Evolutionary conservation across 2,797 vertebrate species (phyloP), one percentile per base, ranked within the genome.

Genomic region (Florisuga fusca): DNA sequence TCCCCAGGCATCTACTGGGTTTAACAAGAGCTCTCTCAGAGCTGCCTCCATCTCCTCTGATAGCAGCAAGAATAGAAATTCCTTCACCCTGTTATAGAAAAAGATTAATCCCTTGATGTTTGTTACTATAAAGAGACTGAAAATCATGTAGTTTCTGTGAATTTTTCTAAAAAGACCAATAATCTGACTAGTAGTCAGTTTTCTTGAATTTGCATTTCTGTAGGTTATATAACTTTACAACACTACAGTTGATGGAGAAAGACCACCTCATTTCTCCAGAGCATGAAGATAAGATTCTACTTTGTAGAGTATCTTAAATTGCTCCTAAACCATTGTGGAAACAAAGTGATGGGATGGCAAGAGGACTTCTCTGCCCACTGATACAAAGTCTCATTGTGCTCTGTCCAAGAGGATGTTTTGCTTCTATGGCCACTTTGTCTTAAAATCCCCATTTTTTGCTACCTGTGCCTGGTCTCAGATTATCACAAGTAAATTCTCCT

Each of bases 21-120:
- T 83, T 66, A 46, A 64, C 45, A 84, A 61, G 46, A 54, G 7
- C 43, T 61, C 10, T n/a, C 18, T 50, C 34, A 83, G 29, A 66
- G 14, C 23, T 77, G 22, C 45, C 41, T 89, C 36, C 14, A 5
- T 69, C n/a, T 84, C 18, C 43, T 69, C 16, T 71, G 34, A 41
- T 3, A 6, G 15, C 51, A 80, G 10, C 1, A 1, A 82, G 43
- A 55, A 25, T 13, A 46, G 17, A 13, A 0, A 0, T 67, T 88
- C 41, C 83, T 85, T 71, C 31, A 79, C 25, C 10, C 21, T 41
- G 10, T n/a, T 10, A 12, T 3, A 58, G 38, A 41, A 71, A 53
- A 78, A 3, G 29, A 68, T 74, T 74, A 29, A 41, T 64, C 93
- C 14, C 27, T 77, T 45, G 5, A 33, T 75, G n/a, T 69, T 36